Evolutionary conservation across 2,113 vertebrate genomes (phyloP).

Genomic region (Macrotus californicus): DNA sequence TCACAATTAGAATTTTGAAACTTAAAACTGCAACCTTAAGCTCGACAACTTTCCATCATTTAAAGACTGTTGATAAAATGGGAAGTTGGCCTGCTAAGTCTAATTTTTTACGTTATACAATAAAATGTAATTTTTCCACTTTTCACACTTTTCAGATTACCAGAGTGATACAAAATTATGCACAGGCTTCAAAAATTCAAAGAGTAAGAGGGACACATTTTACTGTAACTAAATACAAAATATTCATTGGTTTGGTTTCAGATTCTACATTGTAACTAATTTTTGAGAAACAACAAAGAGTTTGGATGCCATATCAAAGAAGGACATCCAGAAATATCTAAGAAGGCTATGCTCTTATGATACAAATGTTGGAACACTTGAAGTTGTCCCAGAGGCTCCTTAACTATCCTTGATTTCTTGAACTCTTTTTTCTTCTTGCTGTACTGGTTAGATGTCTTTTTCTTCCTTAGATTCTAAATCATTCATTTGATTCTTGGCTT

Average conservation of each 20-base stretch:
- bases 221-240: not conserved
- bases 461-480: too few relatives aligned
- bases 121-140: not conserved
- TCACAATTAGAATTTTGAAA: not conserved
- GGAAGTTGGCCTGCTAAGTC: not conserved
- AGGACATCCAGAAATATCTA: not conserved
- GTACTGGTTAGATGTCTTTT: too few relatives aligned
- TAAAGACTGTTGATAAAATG: not conserved
- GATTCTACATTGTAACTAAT: not conserved
- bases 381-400: too few relatives aligned
- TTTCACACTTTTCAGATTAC: not conserved
- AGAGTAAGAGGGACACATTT: not conserved
- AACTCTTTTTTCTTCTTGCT: too few relatives aligned
- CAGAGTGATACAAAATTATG: conserved; percentile 6
- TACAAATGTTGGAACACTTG: too few relatives aligned
- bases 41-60: not conserved
- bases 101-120: not conserved
- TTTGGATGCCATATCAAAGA: not conserved
- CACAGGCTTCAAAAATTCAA: not conserved
- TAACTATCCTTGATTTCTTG: too few relatives aligned
- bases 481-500: too few relatives aligned
- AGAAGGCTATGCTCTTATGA: not conserved
- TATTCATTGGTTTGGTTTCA: not conserved
- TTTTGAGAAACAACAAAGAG: not conserved
- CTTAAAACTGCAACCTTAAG: not conserved